These are phyloP conservation scores for Gasterosteus nipponicus DNA, from an alignment of 2,113 vertebrate species.

Conservation along the genomic window DNA sequence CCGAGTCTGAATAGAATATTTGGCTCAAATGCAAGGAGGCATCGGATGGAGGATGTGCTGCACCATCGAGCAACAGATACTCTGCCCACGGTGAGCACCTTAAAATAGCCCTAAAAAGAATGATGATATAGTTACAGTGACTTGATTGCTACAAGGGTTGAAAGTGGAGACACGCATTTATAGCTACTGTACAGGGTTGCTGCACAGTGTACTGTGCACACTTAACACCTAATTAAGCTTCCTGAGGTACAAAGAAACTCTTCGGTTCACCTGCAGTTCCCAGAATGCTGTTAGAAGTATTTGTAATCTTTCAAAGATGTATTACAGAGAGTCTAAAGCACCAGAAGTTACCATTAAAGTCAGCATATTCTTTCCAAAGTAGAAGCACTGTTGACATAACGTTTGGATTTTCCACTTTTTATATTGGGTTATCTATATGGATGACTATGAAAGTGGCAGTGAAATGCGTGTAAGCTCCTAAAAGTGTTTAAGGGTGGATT, in stretches of 20 bases:
- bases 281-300: background rate
- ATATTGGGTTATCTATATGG: background rate
- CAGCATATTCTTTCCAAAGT: background rate
- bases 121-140: background rate
- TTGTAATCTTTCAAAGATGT: background rate
- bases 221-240: background rate
- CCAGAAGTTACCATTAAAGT: background rate
- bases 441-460: background rate
- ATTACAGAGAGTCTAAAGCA: background rate
- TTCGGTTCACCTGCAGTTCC: background rate
- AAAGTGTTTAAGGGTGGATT: slow-evolving; percentile 14
- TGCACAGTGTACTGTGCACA: background rate
- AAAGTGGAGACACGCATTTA: background rate
- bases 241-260: background rate
- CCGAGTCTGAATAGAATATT: background rate
- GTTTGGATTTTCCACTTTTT: background rate
- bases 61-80: background rate
- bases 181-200: background rate
- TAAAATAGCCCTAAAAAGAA: slow-evolving; percentile 17
- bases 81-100: background rate
- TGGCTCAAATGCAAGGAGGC: background rate
- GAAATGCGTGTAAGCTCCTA: background rate
- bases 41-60: background rate
- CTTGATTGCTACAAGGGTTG: background rate
- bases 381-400: background rate